Evolutionary conservation across 2,113 vertebrate species (phyloP).

Genomic region (Apeltes quadracus): DNA sequence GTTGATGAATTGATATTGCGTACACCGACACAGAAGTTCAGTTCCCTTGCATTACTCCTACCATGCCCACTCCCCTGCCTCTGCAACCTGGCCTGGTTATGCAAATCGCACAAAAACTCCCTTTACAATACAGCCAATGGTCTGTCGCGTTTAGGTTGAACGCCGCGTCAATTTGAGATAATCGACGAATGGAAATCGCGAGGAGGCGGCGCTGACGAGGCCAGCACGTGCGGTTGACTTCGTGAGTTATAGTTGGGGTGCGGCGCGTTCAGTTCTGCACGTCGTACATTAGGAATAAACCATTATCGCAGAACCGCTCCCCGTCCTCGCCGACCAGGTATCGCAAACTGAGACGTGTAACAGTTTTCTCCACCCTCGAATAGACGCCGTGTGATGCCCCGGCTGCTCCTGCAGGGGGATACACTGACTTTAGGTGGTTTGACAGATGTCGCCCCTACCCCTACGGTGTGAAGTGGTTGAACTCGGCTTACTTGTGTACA

Average conservation of each 20-base stretch:
- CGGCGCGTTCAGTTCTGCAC: slow-evolving; percentile 94
- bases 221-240: slow-evolving; percentile 44
- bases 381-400: neutral
- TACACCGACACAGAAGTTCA: slow-evolving; percentile 78
- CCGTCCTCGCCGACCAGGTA: neutral
- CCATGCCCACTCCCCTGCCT: slow-evolving; percentile 78
- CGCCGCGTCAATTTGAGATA: slow-evolving; percentile 10
- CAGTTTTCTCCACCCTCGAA: neutral
- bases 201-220: slow-evolving; percentile 9
- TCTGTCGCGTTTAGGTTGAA: fast-evolving
- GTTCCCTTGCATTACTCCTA: slow-evolving; percentile 77
- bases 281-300: slow-evolving; percentile 90
- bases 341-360: too few species aligned
- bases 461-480: slow-evolving; percentile 73
- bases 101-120: slow-evolving; percentile 61
- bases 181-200: slow-evolving; percentile 31
- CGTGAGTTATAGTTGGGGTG: slow-evolving; percentile 82
- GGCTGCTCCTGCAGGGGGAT: neutral
- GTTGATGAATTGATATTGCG: slow-evolving; percentile 52
- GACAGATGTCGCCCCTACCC: slow-evolving; percentile 55
- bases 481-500: slow-evolving; percentile 80
- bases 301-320: slow-evolving; percentile 72
- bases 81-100: slow-evolving; percentile 83
- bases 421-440: neutral
- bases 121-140: slow-evolving; percentile 34